phyloP scores from a whole-genome alignment of 2,113 vertebrate genomes.

The Sphyrna mokarran region DNA sequence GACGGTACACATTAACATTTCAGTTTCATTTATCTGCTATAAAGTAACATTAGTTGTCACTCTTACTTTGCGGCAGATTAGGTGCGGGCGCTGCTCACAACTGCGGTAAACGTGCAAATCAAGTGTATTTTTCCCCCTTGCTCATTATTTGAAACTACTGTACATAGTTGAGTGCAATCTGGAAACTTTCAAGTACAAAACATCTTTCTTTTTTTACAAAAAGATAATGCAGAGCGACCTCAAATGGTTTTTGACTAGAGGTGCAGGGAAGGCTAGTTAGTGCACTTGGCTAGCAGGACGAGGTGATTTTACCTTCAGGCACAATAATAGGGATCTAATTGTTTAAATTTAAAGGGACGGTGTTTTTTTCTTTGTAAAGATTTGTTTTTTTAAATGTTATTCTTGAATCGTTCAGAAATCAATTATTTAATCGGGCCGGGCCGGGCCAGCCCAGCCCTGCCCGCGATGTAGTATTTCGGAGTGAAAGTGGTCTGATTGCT shows the following conservation, averaged over 20 bases:
- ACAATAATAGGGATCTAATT: neutral
- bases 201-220: slow-evolving; percentile 18
- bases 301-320: neutral
- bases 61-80: too few relatives aligned
- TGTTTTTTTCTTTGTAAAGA: neutral
- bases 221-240: slow-evolving; percentile 32
- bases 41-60: neutral
- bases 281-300: slow-evolving; percentile 7
- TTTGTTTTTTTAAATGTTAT: too few relatives aligned
- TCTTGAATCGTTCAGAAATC: neutral
- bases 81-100: neutral
- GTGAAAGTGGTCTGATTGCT: neutral
- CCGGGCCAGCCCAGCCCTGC: too few relatives aligned
- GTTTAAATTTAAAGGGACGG: neutral
- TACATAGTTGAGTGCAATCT: slow-evolving; percentile 29
- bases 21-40: neutral
- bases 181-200: slow-evolving; percentile 37
- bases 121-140: neutral
- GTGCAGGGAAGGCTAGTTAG: neutral
- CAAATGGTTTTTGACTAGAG: slow-evolving; percentile 27
- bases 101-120: too few relatives aligned
- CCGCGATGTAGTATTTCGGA: too few relatives aligned
- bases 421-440: neutral
- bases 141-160: slow-evolving; percentile 27
- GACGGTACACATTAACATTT: neutral